Evolutionary conservation across 2,797 vertebrate genomes (phyloP), one percentile per base, ranked within the genome.

Genomic region (Gorsachius magnificus): DNA sequence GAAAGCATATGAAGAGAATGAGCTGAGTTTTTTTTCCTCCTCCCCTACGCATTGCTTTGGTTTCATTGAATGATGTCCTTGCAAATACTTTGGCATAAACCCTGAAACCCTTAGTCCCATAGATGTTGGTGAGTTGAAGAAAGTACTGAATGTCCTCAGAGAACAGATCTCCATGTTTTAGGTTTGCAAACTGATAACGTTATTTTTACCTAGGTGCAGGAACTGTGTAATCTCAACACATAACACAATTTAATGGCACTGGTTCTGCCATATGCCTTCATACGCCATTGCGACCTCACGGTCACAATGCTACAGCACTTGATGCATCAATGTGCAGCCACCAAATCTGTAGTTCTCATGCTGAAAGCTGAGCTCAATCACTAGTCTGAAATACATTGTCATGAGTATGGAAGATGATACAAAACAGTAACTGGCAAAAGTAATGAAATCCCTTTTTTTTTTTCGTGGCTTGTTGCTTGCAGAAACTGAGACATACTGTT

Each of bases 1-100:
- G 95, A 96, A 96, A 96, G 95, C 94, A 91, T 85, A 94, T 0
- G 58, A 95, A 91, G 81, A 96, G 94, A 96, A 95, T 6, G 93
- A 96, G 90, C 89, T 88, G 83, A 90, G 76, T 74, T 95, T 94
- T 95, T 94, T 92, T 89, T 72, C 53, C 75, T 90, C 51, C 63
- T 84, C 79, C 28, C 28, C 38, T 78, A 68, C 81, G 68, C 26
- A 6, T 74, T 74, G 45, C 82, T 90, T 93, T 82, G 71, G 38
- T 93, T 96, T 93, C 71, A 57, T 22, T 96, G 87, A 95, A 82
- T 77, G 61, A 58, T 93, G 53, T 81, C 83, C 84, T 92, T 70
- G 38, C 43, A 90, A 83, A 61, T 75, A 92, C 80, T 79, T 88
- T 26, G 71, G 74, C 74, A 89, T 48, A 76, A 91, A 81, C 33